Evolutionary conservation across 2,113 vertebrate species (phyloP).

Genomic region (Rutilus rutilus): DNA sequence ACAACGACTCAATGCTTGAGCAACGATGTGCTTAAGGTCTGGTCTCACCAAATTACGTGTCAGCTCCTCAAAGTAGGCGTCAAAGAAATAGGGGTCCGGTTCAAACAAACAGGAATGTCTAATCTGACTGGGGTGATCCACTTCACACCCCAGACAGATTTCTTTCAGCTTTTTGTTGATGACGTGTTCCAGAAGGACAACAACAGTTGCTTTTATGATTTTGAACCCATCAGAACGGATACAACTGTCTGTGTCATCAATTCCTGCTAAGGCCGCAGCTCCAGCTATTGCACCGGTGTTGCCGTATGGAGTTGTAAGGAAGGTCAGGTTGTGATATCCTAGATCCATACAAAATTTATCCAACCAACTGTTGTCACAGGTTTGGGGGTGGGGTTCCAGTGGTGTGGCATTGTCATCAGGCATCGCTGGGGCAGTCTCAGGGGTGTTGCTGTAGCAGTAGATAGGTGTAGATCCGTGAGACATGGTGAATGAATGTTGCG

Average conservation of each 20-base stretch:
- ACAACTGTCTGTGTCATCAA: not conserved
- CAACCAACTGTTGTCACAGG: not conserved
- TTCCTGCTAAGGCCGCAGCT: not conserved
- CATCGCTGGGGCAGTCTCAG: accelerated
- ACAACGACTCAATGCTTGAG: not conserved
- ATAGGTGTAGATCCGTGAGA: not conserved
- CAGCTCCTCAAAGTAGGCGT: not conserved
- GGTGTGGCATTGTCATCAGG: not conserved
- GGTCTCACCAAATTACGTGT: not conserved
- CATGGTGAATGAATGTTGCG: not conserved
- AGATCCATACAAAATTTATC: not conserved
- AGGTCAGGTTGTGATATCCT: not conserved
- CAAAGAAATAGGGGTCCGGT: not conserved
- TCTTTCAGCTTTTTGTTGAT: not conserved
- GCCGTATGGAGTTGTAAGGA: not conserved
- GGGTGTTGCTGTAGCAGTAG: not conserved
- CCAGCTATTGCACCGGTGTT: not conserved
- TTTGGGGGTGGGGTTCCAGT: not conserved
- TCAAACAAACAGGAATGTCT: conserved; percentile 24
- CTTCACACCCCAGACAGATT: not conserved
- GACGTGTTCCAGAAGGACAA: not conserved
- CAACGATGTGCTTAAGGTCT: not conserved
- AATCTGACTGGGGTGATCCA: not conserved
- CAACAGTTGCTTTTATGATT: not conserved
- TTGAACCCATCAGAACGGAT: not conserved